A percentile compares a stretch with the other conserved stretches of the same genome.
Evolutionary conservation across 2,797 vertebrate species (phyloP).

Genomic region (Amblyraja radiata): DNA sequence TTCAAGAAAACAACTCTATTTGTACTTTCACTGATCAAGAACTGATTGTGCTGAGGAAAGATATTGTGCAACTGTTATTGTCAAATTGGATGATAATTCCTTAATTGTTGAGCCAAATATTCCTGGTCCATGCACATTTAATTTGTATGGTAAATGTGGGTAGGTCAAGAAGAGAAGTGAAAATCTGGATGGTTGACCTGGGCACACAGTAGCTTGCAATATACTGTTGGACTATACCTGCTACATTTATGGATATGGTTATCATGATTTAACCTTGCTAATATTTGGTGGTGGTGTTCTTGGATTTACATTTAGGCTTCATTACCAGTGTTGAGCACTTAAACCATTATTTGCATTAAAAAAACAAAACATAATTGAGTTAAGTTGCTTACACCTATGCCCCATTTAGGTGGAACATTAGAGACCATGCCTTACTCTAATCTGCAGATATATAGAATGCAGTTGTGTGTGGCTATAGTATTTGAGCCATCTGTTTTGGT

Average conservation of each 20-base stretch:
- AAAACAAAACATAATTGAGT: no score
- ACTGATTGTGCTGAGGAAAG: neutral
- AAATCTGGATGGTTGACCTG: neutral
- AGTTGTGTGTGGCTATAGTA: neutral
- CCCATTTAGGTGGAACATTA: neutral
- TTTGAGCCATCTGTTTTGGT: neutral
- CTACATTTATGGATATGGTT: neutral
- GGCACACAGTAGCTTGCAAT: neutral
- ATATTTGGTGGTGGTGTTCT: neutral
- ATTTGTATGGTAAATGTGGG: neutral
- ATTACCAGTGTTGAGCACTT: neutral
- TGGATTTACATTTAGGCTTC: neutral
- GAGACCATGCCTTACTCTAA: neutral
- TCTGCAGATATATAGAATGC: neutral
- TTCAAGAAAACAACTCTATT: neutral
- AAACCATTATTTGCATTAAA: neutral
- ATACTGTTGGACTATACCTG: neutral
- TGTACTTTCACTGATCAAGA: neutral
- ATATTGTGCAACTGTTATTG: neutral
- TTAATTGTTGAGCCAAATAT: neutral
- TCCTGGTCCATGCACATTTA: neutral
- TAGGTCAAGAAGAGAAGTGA: neutral
- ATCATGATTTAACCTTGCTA: neutral
- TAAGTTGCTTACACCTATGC: neutral
- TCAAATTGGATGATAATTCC: neutral